Evolutionary conservation across 2,797 vertebrate species (phyloP).

Genomic region (Channa striata): DNA sequence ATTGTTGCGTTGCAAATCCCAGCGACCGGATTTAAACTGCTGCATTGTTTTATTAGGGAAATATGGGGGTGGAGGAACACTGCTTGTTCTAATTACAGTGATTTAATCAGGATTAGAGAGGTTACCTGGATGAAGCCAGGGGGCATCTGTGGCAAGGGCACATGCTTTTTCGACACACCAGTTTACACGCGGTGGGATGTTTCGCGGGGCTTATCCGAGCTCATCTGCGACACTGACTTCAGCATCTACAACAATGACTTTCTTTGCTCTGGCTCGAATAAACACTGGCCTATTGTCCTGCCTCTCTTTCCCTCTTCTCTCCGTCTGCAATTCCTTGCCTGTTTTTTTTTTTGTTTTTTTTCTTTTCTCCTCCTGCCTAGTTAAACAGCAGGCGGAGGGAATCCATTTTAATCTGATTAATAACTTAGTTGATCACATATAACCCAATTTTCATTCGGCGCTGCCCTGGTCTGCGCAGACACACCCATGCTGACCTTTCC

Average conservation of each 20-base stretch:
- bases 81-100: constrained; percentile 86
- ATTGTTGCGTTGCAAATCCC: constrained; percentile 86
- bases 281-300: constrained; percentile 83
- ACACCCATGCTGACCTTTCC: constrained; percentile 98
- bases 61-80: constrained; percentile 80
- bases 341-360: constrained; percentile 14
- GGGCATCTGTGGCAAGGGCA: constrained; percentile 74
- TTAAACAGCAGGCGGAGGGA: constrained; percentile 90
- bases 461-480: constrained; percentile 95
- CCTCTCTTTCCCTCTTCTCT: constrained; percentile 49
- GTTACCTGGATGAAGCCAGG: constrained; percentile 83
- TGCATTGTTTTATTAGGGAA: constrained; percentile 86
- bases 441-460: constrained; percentile 99
- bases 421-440: constrained; percentile 99
- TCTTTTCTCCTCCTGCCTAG: constrained; percentile 79
- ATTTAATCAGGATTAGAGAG: constrained; percentile 88
- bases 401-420: constrained; percentile 99
- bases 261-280: constrained; percentile 73
- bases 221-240: constrained; percentile 60
- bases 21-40: constrained; percentile 83
- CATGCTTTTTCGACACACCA: constrained; percentile 62
- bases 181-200: constrained; percentile 37
- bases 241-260: constrained; percentile 71
- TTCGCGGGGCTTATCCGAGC: constrained; percentile 48
- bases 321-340: constrained; percentile 46